A percentile compares a stretch with the other conserved stretches of the same genome.
These are phyloP conservation scores for Anthophora plumipes DNA, from an alignment of 2,888 invertebrate species.

Conservation along the genomic window DNA sequence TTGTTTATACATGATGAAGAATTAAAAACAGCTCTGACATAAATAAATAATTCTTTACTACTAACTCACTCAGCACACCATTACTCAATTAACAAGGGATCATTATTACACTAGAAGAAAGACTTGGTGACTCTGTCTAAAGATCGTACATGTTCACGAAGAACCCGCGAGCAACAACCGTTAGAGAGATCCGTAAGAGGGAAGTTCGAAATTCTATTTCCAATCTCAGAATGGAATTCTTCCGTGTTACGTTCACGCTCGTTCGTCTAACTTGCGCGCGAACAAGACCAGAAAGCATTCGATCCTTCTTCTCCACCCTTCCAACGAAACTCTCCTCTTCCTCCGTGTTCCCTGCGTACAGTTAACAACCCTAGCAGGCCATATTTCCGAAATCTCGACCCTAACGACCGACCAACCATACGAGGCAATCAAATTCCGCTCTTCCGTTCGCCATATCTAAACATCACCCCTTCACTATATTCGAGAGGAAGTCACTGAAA, in stretches of 20 bases:
- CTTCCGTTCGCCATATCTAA: constrained; percentile 25
- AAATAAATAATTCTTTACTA: too few relatives aligned
- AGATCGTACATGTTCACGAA: background rate
- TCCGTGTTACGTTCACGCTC: constrained; percentile 27
- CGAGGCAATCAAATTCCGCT: constrained; percentile 18
- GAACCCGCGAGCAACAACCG: background rate
- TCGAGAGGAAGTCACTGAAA: constrained; percentile 21
- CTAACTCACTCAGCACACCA: too few relatives aligned
- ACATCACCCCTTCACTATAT: constrained; percentile 13
- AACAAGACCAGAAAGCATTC: constrained; percentile 12
- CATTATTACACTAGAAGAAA: too few relatives aligned
- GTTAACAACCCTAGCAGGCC: background rate
- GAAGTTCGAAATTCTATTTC: constrained; percentile 31
- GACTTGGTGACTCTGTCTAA: too few relatives aligned
- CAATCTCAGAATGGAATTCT: constrained; percentile 42
- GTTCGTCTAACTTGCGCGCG: constrained; percentile 32
- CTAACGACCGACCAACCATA: background rate
- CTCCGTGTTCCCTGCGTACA: constrained; percentile 1
- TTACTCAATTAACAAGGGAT: too few relatives aligned
- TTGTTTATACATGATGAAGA: too few relatives aligned
- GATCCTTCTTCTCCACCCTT: constrained; percentile 13
- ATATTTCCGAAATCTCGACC: constrained; percentile 25
- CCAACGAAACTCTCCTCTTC: background rate
- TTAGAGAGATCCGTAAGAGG: background rate
- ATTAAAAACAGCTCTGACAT: too few relatives aligned